Evolutionary conservation across 2,113 vertebrate genomes (phyloP), one percentile per base, ranked within the genome.

Genomic region (Helogale parvula): DNA sequence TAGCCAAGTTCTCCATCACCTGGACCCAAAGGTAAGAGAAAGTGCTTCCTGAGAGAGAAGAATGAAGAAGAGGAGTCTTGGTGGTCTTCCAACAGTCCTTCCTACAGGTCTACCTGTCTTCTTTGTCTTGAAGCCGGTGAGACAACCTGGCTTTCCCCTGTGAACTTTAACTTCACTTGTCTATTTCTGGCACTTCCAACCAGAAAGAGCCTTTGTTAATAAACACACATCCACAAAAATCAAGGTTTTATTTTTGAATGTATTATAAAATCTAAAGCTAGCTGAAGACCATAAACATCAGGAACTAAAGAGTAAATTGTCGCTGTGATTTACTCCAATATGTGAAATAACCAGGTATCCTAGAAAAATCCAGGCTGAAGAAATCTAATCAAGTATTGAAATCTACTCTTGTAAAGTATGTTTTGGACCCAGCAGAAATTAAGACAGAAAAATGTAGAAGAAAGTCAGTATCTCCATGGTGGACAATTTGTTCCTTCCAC

Each of bases 401-500:
- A 33, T 84, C 66, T 54, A 90, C n/a, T 68, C 45, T 90, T 50
- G 47, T 79, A 57, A 86, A 81, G 52, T 65, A 72, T 92, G 7
- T 86, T 72, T 74, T 35, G 52, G 79, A 88, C 35, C 23, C 65
- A 69, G 11, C 12, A 81, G 65, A 88, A 91, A 94, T 54, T n/a
- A 38, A 97, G 87, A 95, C 60, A 52, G 63, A 77, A 89, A 83
- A 87, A 81, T 68, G 47, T 54, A 90, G 66, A 80, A 74, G 52
- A 96, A 69, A 68, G 52, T 35, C 31, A 31, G 16, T 77, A 66
- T 93, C 69, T 97, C 87, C 29, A 38, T 7, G 11, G 79, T 31
- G 52, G 65, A 68, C 57, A 81, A 88, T 82, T 93, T 83, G 84
- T 71, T 90, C 95, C 63, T 96, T 92, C 81, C 23, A 90, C 83